Evolutionary conservation across 1,140 invertebrate species (phyloP).

Genomic region (Magallana angulata): DNA sequence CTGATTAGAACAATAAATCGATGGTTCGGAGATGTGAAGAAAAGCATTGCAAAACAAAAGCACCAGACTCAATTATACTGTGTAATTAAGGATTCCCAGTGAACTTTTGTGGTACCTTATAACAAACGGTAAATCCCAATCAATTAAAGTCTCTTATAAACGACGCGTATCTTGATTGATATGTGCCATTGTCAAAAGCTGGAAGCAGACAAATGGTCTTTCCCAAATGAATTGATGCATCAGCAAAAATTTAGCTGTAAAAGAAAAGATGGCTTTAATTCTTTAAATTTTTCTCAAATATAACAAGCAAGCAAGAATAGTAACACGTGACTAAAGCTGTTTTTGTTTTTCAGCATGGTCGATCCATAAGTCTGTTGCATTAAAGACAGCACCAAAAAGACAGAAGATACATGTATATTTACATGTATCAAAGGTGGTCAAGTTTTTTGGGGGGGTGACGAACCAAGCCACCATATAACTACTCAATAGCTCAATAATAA

Average conservation of each 20-base stretch:
- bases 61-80: slow-evolving; percentile 11
- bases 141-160: not conserved
- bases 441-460: no score
- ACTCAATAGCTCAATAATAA: no score
- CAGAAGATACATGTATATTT: no score
- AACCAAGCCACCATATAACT: no score
- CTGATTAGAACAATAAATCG: slow-evolving; percentile 7
- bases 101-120: not conserved
- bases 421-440: not conserved
- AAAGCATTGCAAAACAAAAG: not conserved
- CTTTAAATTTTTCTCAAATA: no score
- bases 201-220: not conserved
- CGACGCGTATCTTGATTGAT: not conserved
- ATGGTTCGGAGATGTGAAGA: not conserved
- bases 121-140: not conserved
- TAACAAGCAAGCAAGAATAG: not conserved
- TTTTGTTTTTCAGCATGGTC: no score
- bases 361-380: no score
- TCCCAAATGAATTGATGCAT: not conserved
- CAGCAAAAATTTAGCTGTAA: not conserved
- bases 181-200: not conserved
- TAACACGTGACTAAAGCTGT: not conserved
- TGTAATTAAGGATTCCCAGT: slow-evolving; percentile 20
- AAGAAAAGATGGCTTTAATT: not conserved
- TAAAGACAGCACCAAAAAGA: no score